phyloP scores from a whole-genome alignment of 2,888 invertebrate genomes.

The Osmoderma eremita region DNA sequence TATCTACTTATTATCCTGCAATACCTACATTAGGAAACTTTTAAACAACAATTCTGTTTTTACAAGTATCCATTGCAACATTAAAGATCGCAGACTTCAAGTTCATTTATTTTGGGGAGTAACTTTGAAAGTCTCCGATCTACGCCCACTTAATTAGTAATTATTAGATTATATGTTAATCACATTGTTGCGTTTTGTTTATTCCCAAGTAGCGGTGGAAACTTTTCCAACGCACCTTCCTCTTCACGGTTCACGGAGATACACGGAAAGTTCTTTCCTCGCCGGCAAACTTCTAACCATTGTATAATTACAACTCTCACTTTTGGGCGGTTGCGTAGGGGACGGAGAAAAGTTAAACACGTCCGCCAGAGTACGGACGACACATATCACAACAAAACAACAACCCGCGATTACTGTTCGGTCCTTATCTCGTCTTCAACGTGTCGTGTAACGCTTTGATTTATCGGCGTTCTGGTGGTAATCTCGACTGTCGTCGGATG shows the following conservation, averaged over 20 bases:
- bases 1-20: too few species aligned
- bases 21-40: too few species aligned
- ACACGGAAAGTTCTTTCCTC: conserved; percentile 13
- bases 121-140: too few species aligned
- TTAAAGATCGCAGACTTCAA: too few species aligned
- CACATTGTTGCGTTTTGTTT: conserved; percentile 12
- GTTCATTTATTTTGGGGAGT: too few species aligned
- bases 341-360: conserved; percentile 27
- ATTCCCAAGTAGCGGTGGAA: background rate
- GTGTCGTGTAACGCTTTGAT: conserved; percentile 22
- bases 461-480: conserved; percentile 3
- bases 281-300: conserved; percentile 16
- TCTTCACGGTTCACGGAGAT: background rate
- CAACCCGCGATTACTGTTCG: background rate
- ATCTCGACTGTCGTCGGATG: background rate
- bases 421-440: conserved; percentile 6
- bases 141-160: too few species aligned
- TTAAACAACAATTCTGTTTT: too few species aligned
- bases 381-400: too few species aligned
- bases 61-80: too few species aligned
- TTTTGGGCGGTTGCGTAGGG: conserved; percentile 9
- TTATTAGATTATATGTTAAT: conserved; percentile 26
- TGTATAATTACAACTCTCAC: conserved; percentile 35
- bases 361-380: background rate
- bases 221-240: background rate